Base-by-base conservation (phyloP, 1,140 invertebrate genomes). In the Cydia fagiglandana region DNA sequence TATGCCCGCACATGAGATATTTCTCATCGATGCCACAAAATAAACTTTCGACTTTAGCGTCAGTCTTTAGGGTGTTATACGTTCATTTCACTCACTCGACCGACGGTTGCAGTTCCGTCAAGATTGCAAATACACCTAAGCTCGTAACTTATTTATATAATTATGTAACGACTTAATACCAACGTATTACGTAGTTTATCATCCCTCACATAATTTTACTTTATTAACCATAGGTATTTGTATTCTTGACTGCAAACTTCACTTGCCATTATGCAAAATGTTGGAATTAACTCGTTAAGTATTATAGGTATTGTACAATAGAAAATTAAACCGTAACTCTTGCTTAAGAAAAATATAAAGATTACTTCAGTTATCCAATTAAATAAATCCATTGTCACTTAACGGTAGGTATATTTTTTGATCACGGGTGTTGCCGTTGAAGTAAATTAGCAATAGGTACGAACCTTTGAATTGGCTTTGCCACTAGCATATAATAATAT, bases 401-500 rank as follows among this genome's bases (percentile, higher is more conserved):
- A 61, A 10, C 56, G 7, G 56, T n/a, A 20, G 56, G 56, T 61
- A 61, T 24, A 61, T 61, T 24, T 9, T 61, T 61, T 12, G 9
- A 61, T 61, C 56, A 61, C 56, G 56, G 56, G 17, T 61, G 56
- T 61, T 61, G 56, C 20, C 24, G 20, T 61, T 24, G 56, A 17
- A 53, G 15, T 13, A 61, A 61, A 61, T 61, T 24, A 61, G 56
- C 24, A n/a, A 70, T 38, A 28, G 3, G 3, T 28, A 70, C 30
- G 66, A 38, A 70, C 34, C 66, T 70, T 30, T 66, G 66, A 70
- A 70, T 70, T 70, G 66, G 66, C 66, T 70, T 70, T 70, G 66
- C 66, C 66, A 70, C 66, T 70, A 34, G 66, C 66, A 24, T 61
- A 61, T 61, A 61, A 61, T 61, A 17, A 30, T 41, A 70, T 34